Conservation (phyloP, 1,140 invertebrate genomes). For the Danaus melanippus region DNA sequence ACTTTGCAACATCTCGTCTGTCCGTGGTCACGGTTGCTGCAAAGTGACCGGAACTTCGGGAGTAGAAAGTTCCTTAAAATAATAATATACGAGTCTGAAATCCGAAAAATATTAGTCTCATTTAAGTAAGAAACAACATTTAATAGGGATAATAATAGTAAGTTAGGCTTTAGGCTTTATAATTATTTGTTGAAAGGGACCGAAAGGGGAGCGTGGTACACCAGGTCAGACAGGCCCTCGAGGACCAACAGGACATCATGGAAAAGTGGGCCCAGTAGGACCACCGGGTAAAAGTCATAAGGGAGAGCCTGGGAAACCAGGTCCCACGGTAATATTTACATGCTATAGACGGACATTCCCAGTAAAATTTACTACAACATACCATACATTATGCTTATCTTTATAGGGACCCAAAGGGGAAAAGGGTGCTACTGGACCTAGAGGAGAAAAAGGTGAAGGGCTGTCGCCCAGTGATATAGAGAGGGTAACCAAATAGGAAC, state of each 20-base stretch:
- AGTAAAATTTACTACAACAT: background rate
- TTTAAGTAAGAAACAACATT: no score
- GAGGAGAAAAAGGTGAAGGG: slow-evolving; percentile 33
- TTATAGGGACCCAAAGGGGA: slow-evolving; percentile 31
- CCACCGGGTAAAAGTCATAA: slow-evolving; percentile 16
- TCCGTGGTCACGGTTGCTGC: no score
- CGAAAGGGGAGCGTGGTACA: slow-evolving; percentile 34
- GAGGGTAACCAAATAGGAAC: slow-evolving; percentile 26
- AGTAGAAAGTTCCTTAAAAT: no score
- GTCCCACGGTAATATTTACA: background rate
- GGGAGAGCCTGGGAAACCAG: slow-evolving; percentile 16
- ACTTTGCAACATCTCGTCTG: background rate
- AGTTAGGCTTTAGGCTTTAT: background rate
- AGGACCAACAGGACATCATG: slow-evolving; percentile 23
- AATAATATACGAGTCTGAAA: no score
- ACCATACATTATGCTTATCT: background rate
- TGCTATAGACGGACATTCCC: no score
- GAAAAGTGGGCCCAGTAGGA: slow-evolving; percentile 26
- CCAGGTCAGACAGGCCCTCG: slow-evolving; percentile 27
- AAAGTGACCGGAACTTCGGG: no score
- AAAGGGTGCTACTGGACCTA: slow-evolving; percentile 36
- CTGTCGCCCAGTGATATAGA: slow-evolving; percentile 25
- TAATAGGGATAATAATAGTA: no score
- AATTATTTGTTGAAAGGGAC: slow-evolving; percentile 24
- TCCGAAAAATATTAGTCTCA: no score